phyloP scores from a whole-genome alignment of 2,888 invertebrate species.

The Cryptus armator region DNA sequence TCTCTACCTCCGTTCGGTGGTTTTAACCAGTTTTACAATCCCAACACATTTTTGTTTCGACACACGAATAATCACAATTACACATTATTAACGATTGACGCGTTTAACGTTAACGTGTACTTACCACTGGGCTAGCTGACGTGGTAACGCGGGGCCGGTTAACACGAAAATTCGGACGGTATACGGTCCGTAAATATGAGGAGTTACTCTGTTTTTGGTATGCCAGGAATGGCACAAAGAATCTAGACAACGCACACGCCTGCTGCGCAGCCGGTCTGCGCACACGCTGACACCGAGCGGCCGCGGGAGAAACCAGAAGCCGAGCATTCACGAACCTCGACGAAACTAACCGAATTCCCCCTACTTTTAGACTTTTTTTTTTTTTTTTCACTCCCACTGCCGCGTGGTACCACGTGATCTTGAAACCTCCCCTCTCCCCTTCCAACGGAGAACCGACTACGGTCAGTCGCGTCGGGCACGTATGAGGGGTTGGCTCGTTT shows the following conservation, averaged over 20 bases:
- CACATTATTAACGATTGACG: slow-evolving; percentile 4
- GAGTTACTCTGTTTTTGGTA: slow-evolving; percentile 90
- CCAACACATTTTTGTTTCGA: slow-evolving; percentile 22
- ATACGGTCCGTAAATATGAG: slow-evolving; percentile 86
- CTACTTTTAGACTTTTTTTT: slow-evolving; percentile 37
- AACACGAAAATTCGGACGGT: slow-evolving; percentile 83
- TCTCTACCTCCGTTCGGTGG: not conserved
- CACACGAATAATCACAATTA: slow-evolving; percentile 22
- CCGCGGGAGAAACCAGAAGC: slow-evolving; percentile 86
- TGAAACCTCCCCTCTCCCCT: slow-evolving; percentile 56
- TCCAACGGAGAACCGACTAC: slow-evolving; percentile 41
- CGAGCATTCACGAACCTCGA: slow-evolving; percentile 74
- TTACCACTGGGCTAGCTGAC: slow-evolving; percentile 90
- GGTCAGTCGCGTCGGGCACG: slow-evolving; percentile 78
- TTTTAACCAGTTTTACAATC: slow-evolving; percentile 27
- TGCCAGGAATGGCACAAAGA: slow-evolving; percentile 99
- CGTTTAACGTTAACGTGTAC: slow-evolving; percentile 85
- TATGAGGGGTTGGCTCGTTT: slow-evolving; percentile 74
- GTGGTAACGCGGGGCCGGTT: slow-evolving; percentile 79
- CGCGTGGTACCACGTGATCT: slow-evolving; percentile 54
- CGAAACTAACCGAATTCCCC: slow-evolving; percentile 77
- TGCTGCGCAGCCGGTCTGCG: slow-evolving; percentile 93
- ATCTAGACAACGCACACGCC: slow-evolving; percentile 97
- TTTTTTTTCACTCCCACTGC: slow-evolving; percentile 37
- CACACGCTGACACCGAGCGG: slow-evolving; percentile 91